Conservation (phyloP, 2,113 vertebrate genomes). For the Chloroceryle aenea region DNA sequence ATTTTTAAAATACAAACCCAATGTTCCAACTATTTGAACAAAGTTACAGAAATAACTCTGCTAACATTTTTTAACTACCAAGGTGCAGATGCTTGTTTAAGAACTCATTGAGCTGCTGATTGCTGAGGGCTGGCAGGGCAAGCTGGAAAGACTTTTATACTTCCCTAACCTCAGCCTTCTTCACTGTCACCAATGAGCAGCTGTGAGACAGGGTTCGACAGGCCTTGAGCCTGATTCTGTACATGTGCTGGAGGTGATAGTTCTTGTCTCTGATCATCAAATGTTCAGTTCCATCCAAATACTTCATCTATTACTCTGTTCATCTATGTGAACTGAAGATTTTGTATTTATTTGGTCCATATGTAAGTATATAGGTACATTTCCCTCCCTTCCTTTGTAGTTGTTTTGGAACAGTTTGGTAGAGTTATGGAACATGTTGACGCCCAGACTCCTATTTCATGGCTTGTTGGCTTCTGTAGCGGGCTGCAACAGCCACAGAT, state of each 20-base stretch:
- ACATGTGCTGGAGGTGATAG: neutral
- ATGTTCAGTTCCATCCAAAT: neutral
- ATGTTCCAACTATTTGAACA: too few relatives aligned
- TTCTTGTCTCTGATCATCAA: neutral
- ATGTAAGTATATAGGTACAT: too few relatives aligned
- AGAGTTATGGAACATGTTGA: neutral
- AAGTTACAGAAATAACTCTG: too few relatives aligned
- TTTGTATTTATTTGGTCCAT: neutral
- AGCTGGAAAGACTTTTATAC: neutral
- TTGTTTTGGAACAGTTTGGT: neutral
- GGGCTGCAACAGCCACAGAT: slow-evolving; percentile 25
- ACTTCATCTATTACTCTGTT: neutral
- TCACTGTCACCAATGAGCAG: neutral
- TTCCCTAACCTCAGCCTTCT: neutral
- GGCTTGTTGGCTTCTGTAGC: slow-evolving; percentile 1
- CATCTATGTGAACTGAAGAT: neutral
- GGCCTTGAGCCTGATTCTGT: neutral
- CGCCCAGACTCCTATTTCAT: slow-evolving; percentile 19
- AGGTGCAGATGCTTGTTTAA: too few relatives aligned
- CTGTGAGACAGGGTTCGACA: neutral
- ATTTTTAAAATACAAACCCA: too few relatives aligned
- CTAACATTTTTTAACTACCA: too few relatives aligned
- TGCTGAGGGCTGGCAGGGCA: neutral
- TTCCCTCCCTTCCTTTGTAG: neutral
- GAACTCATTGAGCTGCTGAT: too few relatives aligned